Evolutionary conservation across 2,797 vertebrate species (phyloP).

Genomic region (Cyclura pinguis): DNA sequence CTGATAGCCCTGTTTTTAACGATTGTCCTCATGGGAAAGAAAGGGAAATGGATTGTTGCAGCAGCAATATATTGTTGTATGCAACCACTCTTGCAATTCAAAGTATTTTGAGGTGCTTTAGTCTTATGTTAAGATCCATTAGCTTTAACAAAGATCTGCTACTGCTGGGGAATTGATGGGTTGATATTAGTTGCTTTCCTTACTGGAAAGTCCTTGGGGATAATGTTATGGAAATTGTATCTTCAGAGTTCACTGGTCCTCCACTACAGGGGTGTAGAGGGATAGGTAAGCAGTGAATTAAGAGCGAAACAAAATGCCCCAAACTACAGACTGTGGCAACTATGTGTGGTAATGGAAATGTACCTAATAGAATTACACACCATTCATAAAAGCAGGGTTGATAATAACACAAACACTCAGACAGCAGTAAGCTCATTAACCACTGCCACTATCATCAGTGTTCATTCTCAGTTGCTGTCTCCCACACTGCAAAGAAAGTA

Average conservation of each 20-base stretch:
- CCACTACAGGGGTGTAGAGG: background rate
- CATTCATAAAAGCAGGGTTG: background rate
- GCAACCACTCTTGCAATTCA: background rate
- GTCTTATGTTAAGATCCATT: background rate
- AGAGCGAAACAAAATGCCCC: background rate
- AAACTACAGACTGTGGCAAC: no score
- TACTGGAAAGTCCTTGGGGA: background rate
- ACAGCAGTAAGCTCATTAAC: background rate
- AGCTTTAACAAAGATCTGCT: background rate
- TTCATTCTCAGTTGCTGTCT: background rate
- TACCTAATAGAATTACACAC: no score
- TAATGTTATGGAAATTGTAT: background rate
- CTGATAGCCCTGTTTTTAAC: background rate
- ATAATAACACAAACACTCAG: background rate
- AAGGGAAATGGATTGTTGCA: background rate
- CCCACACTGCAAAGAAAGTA: conserved; percentile 15
- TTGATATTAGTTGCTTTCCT: background rate
- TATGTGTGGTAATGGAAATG: no score
- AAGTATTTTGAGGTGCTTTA: background rate
- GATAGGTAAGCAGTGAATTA: background rate
- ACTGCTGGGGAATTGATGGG: background rate
- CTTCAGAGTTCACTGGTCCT: background rate
- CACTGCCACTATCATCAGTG: background rate
- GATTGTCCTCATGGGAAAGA: background rate
- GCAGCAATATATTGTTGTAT: background rate